Base-by-base conservation (phyloP, 2,797 vertebrate genomes). In the Lepidocolaptes lacrymiger region DNA sequence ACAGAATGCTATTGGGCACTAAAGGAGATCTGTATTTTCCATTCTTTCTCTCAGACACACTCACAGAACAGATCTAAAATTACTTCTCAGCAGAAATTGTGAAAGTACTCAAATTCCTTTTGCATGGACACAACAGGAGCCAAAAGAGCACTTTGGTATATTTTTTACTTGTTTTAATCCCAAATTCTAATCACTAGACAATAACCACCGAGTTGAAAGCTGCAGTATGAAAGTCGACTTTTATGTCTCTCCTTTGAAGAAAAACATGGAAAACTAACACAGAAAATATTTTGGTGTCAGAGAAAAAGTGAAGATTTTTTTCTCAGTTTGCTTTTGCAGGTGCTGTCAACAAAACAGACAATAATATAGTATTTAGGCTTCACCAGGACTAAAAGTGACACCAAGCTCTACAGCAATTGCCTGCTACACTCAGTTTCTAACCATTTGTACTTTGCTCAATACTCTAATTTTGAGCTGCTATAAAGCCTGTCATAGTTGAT, bases 401-500 rank as follows among this genome's bases (percentile, higher is more conserved):
- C 96, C 71, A 95, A 95, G 85, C 89, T 94, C 83, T 90, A 81
- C 73, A 91, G 82, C 76, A 95, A 95, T 92, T 92, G 73, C 91
- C 66, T 55, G 8, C 81, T 86, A 56, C 79, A 67, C 88, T 88
- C 93, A 43, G 87, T 95, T 89, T 85, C 92, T 66, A 96, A 94
- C 93, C 95, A 92, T 88, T 88, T 84, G 76, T 77, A 91, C 77
- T 88, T 77, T 95, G 84, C 75, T 95, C 86, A 72, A 63, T 88
- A 41, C 78, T 93, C 82, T 94, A 94, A 96, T 95, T 97, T 92
- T 92, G 96, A 78, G 51, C 80, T 73, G 84, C 95, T 94, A 54
- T 94, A 93, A 97, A 97, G 68, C 63, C 91, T 98, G 97, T 95
- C 92, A 96, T 39, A 75, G 94, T 82, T 97, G 97, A 97, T 88